Evolutionary conservation across 2,113 vertebrate species (phyloP), one percentile per base, ranked within the genome.

Genomic region (Aldabrachelys gigantea): DNA sequence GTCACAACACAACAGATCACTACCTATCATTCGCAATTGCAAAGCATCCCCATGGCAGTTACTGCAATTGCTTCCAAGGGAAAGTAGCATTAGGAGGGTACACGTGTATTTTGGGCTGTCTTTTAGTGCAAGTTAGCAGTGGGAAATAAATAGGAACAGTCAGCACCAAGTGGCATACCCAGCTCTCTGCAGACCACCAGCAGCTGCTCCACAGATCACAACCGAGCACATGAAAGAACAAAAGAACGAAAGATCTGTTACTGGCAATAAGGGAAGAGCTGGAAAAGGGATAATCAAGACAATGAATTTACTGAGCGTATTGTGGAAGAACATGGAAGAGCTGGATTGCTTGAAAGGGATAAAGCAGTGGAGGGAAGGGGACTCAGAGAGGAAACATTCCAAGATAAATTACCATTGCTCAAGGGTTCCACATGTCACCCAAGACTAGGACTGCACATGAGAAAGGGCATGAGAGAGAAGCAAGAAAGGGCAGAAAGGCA

Each of bases 341-440:
- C 84, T 54, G 80, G 83, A 89, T 92, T 86, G 89, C 90, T 92
- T 96, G 96, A 94, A 97, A 95, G 82, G 84, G 82, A 95, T 38
- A 95, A 91, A 94, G 85, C 85, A 94, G 85, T 10, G 81, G 89
- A 95, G 88, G 94, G 94, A 95, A 95, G 92, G 94, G 90, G 95
- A 95, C 96, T 96, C 96, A 89, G 93, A 97, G 90, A 96, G 93
- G 93, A 96, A 97, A 97, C 96, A 96, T 95, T 96, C 75, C 94
- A 94, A 96, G 95, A 97, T 94, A 94, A 97, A 96, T 94, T 91
- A 56, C 96, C 97, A 97, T 97, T 97, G 97, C 97, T 97, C 95
- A 94, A 94, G 96, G 96, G 95, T 95, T 97, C 95, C 87, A 96
- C 92, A 80, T 62, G 84, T 97, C 96, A 94, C 91, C 91, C 90